Conservation (phyloP, 2,888 invertebrate species). For the Synanthedon formicaeformis region DNA sequence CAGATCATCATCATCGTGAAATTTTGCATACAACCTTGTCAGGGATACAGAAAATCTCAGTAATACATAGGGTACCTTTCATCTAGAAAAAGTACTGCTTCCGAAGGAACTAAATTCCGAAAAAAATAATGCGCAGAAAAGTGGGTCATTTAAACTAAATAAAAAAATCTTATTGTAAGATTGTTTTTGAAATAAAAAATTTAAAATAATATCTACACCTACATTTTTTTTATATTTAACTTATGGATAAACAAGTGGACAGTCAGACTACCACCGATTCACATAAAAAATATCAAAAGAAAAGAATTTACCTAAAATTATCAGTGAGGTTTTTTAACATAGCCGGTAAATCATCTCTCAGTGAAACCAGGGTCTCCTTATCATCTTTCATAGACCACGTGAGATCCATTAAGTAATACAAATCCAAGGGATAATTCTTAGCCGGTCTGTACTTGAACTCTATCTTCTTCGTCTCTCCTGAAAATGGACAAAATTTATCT, state of each 20-base stretch:
- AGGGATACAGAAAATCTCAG: too few species aligned
- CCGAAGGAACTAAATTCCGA: too few species aligned
- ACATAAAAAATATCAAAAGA: background rate
- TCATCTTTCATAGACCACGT: slow-evolving; percentile 92
- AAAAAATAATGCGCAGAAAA: too few species aligned
- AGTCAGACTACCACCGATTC: background rate
- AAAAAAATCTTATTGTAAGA: too few species aligned
- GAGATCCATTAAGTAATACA: slow-evolving; percentile 92
- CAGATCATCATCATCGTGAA: too few species aligned
- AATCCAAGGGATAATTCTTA: slow-evolving; percentile 86
- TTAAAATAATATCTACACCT: too few species aligned
- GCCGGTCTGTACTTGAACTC: slow-evolving; percentile 80
- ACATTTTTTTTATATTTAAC: background rate
- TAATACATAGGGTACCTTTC: too few species aligned
- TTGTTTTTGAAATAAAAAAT: too few species aligned
- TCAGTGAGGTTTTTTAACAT: slow-evolving; percentile 75
- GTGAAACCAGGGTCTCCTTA: slow-evolving; percentile 79
- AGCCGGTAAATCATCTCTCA: slow-evolving; percentile 72
- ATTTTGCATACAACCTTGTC: too few species aligned
- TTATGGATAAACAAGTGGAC: too few species aligned
- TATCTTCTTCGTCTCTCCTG: slow-evolving; percentile 72
- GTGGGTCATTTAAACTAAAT: too few species aligned
- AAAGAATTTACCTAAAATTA: slow-evolving; percentile 70
- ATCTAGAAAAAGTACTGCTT: too few species aligned
- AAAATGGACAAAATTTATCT: slow-evolving; percentile 12